These are phyloP conservation scores for Oryzias curvinotus DNA, from an alignment of 2,113 vertebrate species.

Conservation along the genomic window DNA sequence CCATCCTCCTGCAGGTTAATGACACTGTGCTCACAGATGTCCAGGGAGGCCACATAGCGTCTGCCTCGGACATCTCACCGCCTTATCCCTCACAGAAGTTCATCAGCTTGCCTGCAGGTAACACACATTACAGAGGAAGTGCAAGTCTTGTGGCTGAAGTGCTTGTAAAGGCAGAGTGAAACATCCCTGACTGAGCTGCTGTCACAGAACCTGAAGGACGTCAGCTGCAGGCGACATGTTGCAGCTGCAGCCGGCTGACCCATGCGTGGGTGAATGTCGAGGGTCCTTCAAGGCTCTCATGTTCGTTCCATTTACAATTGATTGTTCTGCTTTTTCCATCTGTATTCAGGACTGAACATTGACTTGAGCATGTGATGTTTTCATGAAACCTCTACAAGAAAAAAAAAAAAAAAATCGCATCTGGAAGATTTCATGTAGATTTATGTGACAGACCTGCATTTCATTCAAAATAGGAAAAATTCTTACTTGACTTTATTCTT, in stretches of 20 bases:
- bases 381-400: too few species aligned
- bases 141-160: neutral
- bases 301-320: too few species aligned
- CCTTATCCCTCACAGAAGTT: conserved; percentile 73
- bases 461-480: too few species aligned
- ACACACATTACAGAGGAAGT: neutral
- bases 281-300: too few species aligned
- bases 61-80: conserved; percentile 72
- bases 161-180: neutral
- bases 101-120: conserved; percentile 77
- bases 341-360: too few species aligned
- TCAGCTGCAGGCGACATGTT: neutral
- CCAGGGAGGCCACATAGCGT: conserved; percentile 56
- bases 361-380: too few species aligned
- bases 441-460: too few species aligned
- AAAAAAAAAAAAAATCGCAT: too few species aligned
- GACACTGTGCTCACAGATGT: conserved; percentile 68
- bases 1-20: conserved; percentile 65
- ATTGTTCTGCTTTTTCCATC: too few species aligned
- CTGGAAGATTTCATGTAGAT: too few species aligned
- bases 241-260: neutral
- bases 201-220: neutral
- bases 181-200: neutral
- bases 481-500: too few species aligned
- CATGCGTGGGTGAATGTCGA: too few species aligned